phyloP scores from a whole-genome alignment of 2,797 vertebrate genomes.

The Lagocephalus sceleratus region DNA sequence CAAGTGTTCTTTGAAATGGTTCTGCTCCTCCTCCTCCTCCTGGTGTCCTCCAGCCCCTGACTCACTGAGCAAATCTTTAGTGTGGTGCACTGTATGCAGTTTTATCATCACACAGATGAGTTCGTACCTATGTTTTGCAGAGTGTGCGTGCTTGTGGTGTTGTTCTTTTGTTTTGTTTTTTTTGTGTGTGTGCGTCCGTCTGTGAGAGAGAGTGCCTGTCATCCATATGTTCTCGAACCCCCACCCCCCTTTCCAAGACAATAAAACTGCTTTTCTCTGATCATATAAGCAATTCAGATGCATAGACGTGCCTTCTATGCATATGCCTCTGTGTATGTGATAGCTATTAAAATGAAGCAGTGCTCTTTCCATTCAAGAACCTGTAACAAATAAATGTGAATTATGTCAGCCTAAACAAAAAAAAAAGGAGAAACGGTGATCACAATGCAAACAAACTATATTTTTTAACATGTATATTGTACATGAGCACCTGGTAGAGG shows the following conservation, averaged over 20 bases:
- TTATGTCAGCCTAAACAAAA: conserved; percentile 69
- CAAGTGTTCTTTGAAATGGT: conserved; percentile 23
- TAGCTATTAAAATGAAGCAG: conserved; percentile 36
- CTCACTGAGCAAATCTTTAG: conserved; percentile 31
- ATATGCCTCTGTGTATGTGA: conserved; percentile 53
- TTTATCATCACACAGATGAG: conserved; percentile 37
- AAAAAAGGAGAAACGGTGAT: conserved; percentile 50
- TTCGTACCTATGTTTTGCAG: conserved; percentile 39
- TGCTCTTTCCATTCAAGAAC: conserved; percentile 66
- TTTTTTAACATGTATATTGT: conserved; percentile 86
- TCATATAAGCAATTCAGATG: conserved; percentile 58
- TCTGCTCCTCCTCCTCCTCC: conserved; percentile 19
- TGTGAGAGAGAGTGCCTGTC: conserved; percentile 14
- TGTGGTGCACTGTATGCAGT: conserved; percentile 53
- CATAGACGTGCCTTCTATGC: conserved; percentile 67
- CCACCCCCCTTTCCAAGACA: conserved; percentile 26
- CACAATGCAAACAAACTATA: conserved; percentile 79
- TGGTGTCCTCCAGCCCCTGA: conserved; percentile 31
- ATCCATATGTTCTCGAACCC: conserved; percentile 2
- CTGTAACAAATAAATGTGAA: conserved; percentile 74
- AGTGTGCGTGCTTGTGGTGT: conserved; percentile 15
- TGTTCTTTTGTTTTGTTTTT: conserved; percentile 12
- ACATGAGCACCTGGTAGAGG: conserved; percentile 80
- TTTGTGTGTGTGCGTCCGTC: conserved; percentile 11
- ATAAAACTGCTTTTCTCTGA: conserved; percentile 53